Evolutionary conservation across 1,140 invertebrate genomes (phyloP).

Genomic region (Drosophila sp.): DNA sequence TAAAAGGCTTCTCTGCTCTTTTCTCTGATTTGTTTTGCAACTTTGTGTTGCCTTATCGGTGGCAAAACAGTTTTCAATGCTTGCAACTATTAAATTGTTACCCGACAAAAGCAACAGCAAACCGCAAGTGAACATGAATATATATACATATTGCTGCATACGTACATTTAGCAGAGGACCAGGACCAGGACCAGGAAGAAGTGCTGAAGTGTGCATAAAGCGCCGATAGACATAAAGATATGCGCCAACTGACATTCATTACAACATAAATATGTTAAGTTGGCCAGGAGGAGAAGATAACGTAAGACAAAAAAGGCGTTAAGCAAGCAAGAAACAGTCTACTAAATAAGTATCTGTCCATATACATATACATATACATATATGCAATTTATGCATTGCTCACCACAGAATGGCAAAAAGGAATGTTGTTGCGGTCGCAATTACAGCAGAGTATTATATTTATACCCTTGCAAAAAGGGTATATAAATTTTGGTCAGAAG

Average conservation of each 20-base stretch:
- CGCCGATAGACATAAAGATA: constrained; percentile 65
- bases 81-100: constrained; percentile 38
- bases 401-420: background rate
- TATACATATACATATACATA: background rate
- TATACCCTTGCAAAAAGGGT: too few relatives aligned
- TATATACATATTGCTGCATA: constrained; percentile 8
- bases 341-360: background rate
- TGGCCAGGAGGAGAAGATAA: constrained; percentile 17
- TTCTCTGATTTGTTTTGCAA: constrained; percentile 24
- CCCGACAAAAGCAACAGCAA: constrained; percentile 31
- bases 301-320: constrained; percentile 32
- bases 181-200: constrained; percentile 26
- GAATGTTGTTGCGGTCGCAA: constrained; percentile 4
- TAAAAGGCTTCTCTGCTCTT: background rate
- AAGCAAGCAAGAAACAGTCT: background rate
- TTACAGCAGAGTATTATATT: background rate
- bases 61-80: constrained; percentile 10
- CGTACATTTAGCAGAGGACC: constrained; percentile 12
- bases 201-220: constrained; percentile 62
- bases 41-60: constrained; percentile 1
- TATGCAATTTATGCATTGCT: constrained; percentile 5
- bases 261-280: constrained; percentile 72
- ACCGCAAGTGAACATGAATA: constrained; percentile 28
- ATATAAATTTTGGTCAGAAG: too few relatives aligned
- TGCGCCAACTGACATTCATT: constrained; percentile 71